Base-by-base conservation (phyloP, 2,797 vertebrate genomes). In the Dendrocincla fuliginosa region DNA sequence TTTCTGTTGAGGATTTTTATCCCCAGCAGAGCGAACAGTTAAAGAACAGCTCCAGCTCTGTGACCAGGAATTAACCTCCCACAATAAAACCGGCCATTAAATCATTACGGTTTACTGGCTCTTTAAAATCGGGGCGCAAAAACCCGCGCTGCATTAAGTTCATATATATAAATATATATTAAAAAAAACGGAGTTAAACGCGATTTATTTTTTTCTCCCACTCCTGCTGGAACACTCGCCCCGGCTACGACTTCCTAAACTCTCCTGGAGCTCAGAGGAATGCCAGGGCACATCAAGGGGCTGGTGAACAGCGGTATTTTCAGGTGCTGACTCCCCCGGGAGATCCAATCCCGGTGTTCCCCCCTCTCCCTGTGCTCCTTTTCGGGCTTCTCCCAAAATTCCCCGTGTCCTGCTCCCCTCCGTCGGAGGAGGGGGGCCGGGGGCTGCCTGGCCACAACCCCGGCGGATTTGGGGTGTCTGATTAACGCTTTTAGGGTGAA, bases 61-160 rank as follows among this genome's bases (percentile, higher is more conserved):
- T 42, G 84, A 78, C 53, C 87, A 88, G 64, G 70, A 80, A 75
- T 93, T 89, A 92, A 85, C 60, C 89, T 89, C 69, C 41, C 28
- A 10, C 76, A 19, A 47, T 47, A 81, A 93, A 93, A 74, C 18
- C 28, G 16, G 64, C 79, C 22, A 19, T 28, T 77, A 57, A 85
- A 87, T 5, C 17, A 53, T 63, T 80, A 35, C 19, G 12, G 42
- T 79, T 91, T 95, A 46, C 32, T 61, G 74, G 50, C 24, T 50
- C 81, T 87, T 81, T 55, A 68, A 95, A 95, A 82, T 5, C 28
- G 9, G 57, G 39, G 28, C 5, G 39, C 22, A 20, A 83, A 41
- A 63, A 22, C 17, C 14, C 17, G 19, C 1, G 9, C 64, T 33
- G 46, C 32, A 25, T 67, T 52, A 56, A 82, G 33, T 13, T 82